These are phyloP conservation scores for Drosophila suboccidentalis DNA, from an alignment of 2,888 invertebrate genomes.

Conservation along the genomic window DNA sequence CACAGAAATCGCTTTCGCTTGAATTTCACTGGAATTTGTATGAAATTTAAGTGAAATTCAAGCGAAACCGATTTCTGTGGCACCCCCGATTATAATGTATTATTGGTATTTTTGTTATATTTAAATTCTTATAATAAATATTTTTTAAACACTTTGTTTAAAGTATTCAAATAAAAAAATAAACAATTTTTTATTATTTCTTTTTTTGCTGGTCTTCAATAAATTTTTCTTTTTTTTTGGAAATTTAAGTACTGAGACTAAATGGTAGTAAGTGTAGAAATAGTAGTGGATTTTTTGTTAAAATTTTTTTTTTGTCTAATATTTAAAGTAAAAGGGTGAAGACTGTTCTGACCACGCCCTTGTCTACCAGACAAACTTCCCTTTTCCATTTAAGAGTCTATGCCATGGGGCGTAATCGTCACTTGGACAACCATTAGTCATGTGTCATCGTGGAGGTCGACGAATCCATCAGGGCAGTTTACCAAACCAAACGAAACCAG, in stretches of 20 bases:
- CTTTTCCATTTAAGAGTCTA: not conserved
- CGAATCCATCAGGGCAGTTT: constrained; percentile 62
- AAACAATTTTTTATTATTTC: too few species aligned
- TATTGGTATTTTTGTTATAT: too few species aligned
- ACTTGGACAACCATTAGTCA: constrained; percentile 73
- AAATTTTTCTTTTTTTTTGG: not conserved
- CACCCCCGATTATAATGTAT: too few species aligned
- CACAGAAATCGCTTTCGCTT: too few species aligned
- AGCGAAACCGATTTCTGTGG: too few species aligned
- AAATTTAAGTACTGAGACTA: not conserved
- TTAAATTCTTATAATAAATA: too few species aligned
- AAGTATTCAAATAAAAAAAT: too few species aligned
- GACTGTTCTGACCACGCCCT: not conserved
- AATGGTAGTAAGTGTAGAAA: not conserved
- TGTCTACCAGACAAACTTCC: constrained; percentile 2
- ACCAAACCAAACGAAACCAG: constrained; percentile 11
- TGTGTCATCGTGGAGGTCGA: constrained; percentile 59
- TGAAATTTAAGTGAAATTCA: too few species aligned
- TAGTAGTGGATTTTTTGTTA: not conserved
- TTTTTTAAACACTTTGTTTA: too few species aligned
- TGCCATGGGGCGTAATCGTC: constrained; percentile 57
- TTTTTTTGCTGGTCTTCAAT: too few species aligned
- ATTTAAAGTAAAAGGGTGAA: not conserved
- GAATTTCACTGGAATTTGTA: too few species aligned
- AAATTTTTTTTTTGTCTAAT: too few species aligned